Evolutionary conservation across 2,797 vertebrate genomes (phyloP).

Genomic region (Monodelphis domestica): DNA sequence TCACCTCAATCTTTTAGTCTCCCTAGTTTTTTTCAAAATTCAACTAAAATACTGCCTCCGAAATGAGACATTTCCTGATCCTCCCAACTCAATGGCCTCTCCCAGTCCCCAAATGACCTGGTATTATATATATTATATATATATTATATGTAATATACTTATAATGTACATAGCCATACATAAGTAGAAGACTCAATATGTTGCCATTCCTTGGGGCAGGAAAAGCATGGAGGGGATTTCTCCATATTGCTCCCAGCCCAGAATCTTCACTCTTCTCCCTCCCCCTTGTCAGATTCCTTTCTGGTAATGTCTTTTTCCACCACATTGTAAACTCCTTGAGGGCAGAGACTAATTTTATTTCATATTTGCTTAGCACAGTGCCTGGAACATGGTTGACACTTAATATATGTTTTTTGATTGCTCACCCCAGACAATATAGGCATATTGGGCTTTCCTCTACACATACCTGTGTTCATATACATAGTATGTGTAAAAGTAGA

Average conservation of each 20-base stretch:
- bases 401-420: neutral
- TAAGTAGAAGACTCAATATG: neutral
- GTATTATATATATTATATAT: too few relatives aligned
- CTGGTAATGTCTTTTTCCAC: neutral
- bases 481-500: too few relatives aligned
- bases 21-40: neutral
- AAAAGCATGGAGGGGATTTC: too few relatives aligned
- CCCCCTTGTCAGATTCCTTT: neutral
- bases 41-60: neutral
- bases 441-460: too few relatives aligned
- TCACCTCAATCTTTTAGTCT: neutral
- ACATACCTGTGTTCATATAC: neutral
- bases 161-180: neutral
- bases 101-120: too few relatives aligned
- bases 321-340: neutral
- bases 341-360: too few relatives aligned
- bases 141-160: neutral
- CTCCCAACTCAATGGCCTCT: neutral
- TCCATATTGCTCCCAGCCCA: neutral
- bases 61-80: neutral
- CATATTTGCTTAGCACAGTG: too few relatives aligned
- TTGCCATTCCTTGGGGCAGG: neutral
- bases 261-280: neutral
- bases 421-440: neutral
- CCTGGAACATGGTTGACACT: too few relatives aligned